phyloP scores from a whole-genome alignment of 2,888 invertebrate genomes.

The Tetanocera ferruginea region DNA sequence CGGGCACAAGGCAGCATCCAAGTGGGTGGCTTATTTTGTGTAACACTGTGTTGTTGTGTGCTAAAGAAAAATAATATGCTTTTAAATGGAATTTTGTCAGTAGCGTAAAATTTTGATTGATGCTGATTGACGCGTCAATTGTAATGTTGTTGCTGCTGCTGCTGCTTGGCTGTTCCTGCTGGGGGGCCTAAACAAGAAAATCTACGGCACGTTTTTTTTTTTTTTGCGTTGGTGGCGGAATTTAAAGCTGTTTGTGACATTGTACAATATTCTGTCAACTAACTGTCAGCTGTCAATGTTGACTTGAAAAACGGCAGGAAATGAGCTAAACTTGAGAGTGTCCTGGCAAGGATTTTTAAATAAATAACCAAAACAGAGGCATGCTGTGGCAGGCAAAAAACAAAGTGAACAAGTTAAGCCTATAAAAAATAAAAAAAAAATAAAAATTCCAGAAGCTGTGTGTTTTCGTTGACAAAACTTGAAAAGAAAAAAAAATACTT shows the following conservation, averaged over 20 bases:
- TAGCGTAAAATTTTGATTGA: constrained; percentile 40
- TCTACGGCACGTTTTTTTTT: not conserved
- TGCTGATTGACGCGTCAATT: constrained; percentile 42
- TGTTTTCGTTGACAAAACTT: too few species aligned
- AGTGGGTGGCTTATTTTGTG: not conserved
- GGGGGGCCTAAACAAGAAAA: not conserved
- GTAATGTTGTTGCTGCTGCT: constrained; percentile 28
- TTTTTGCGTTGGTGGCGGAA: not conserved
- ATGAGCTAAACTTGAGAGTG: not conserved
- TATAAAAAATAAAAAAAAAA: not conserved
- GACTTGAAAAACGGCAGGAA: not conserved
- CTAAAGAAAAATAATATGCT: constrained; percentile 25
- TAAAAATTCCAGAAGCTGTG: too few species aligned
- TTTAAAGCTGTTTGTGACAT: not conserved
- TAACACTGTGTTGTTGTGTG: not conserved
- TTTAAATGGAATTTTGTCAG: constrained; percentile 28
- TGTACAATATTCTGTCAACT: not conserved
- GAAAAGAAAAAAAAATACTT: not conserved
- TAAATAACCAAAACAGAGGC: not conserved
- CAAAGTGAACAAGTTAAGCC: not conserved
- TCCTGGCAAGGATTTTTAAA: not conserved
- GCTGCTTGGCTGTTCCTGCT: not conserved
- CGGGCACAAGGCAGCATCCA: too few species aligned
- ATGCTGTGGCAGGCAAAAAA: not conserved
- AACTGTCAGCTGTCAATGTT: not conserved